Conservation (phyloP, 2,113 vertebrate genomes). For the Sinocyclocheilus anophthalmus region DNA sequence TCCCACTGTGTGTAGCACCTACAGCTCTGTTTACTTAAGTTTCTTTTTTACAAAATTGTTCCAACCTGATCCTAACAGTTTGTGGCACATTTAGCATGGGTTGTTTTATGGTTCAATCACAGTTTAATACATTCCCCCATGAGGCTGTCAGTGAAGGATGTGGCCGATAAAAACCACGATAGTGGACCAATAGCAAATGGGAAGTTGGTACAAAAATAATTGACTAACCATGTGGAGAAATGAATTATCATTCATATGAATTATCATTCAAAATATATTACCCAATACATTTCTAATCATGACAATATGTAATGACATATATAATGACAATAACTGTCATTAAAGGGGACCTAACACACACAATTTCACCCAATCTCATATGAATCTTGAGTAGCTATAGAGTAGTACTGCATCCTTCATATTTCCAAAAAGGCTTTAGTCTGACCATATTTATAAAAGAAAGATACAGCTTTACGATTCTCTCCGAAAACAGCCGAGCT, state of each 20-base stretch:
- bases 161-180: not conserved
- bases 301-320: too few species aligned
- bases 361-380: too few species aligned
- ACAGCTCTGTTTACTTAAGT: not conserved
- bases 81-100: not conserved
- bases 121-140: not conserved
- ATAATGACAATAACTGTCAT: too few species aligned
- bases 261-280: not conserved
- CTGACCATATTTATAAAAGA: too few species aligned
- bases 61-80: not conserved
- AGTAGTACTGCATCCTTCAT: too few species aligned
- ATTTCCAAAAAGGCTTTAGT: too few species aligned
- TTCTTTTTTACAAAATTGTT: not conserved
- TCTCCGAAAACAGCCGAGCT: too few species aligned
- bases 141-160: not conserved
- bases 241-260: not conserved
- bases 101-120: not conserved
- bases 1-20: not conserved
- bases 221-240: not conserved
- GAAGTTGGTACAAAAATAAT: not conserved
- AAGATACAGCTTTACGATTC: too few species aligned
- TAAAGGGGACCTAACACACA: too few species aligned
- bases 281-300: not conserved
- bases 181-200: not conserved
- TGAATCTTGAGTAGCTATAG: too few species aligned